These are phyloP conservation scores for Cepphus grylle DNA, from an alignment of 2,113 vertebrate species.

Conservation along the genomic window DNA sequence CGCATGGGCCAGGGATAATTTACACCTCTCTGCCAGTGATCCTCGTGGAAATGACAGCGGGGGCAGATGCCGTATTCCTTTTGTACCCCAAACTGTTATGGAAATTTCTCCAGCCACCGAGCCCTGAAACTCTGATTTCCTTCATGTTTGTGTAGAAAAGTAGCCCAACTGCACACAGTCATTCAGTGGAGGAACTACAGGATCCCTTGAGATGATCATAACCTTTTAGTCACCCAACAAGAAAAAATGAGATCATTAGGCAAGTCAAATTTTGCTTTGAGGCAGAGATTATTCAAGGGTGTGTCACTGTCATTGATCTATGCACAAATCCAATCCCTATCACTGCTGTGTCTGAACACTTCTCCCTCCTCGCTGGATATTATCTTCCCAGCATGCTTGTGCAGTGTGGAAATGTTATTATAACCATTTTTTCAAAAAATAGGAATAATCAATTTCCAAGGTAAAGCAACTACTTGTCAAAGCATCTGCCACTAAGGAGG, in stretches of 20 bases:
- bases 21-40: neutral
- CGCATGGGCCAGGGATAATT: neutral
- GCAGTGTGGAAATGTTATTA: neutral
- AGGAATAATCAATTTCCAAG: neutral
- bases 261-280: constrained; percentile 41
- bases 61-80: neutral
- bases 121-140: neutral
- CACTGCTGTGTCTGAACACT: neutral
- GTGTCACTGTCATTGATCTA: neutral
- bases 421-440: neutral
- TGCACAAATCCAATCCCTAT: neutral
- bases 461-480: neutral
- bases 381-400: neutral
- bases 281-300: constrained; percentile 28
- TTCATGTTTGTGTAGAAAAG: neutral
- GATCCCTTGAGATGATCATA: neutral
- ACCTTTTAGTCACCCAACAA: constrained; percentile 9
- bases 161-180: neutral
- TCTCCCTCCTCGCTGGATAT: neutral
- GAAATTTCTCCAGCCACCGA: neutral
- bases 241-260: neutral
- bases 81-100: neutral
- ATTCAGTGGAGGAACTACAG: neutral
- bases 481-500: neutral
- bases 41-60: neutral